Conservation (phyloP, 2,113 vertebrate genomes). For the Urocitellus parryii region DNA sequence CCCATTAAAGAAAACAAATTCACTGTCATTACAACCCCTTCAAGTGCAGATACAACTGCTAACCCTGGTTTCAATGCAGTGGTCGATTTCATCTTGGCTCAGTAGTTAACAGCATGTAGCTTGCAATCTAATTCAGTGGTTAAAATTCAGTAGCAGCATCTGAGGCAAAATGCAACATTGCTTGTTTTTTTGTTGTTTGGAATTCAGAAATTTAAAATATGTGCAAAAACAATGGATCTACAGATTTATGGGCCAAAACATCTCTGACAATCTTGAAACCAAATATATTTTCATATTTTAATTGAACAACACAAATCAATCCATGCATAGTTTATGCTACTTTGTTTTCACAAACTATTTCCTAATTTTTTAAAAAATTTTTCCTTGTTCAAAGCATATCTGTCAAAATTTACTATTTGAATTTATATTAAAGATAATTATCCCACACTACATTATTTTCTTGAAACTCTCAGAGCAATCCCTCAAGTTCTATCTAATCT, state of each 20-base stretch:
- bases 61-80: slow-evolving; percentile 90
- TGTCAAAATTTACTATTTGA: slow-evolving; percentile 46
- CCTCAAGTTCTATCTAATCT: slow-evolving; percentile 3
- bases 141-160: slow-evolving; percentile 89
- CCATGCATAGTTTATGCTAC: slow-evolving; percentile 13
- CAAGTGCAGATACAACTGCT: slow-evolving; percentile 87
- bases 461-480: slow-evolving; percentile 29
- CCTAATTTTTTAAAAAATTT: too few species aligned
- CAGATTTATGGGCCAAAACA: slow-evolving; percentile 66
- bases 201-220: slow-evolving; percentile 85
- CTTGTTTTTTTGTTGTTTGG: slow-evolving; percentile 81
- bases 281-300: slow-evolving; percentile 61
- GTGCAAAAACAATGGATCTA: slow-evolving; percentile 79
- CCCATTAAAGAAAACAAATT: slow-evolving; percentile 86
- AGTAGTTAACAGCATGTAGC: slow-evolving; percentile 90
- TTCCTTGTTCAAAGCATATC: not conserved
- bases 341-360: slow-evolving; percentile 53
- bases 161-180: slow-evolving; percentile 85
- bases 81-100: slow-evolving; percentile 90
- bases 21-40: slow-evolving; percentile 87
- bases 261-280: slow-evolving; percentile 2
- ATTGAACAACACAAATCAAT: slow-evolving; percentile 45
- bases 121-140: slow-evolving; percentile 89
- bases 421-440: slow-evolving; percentile 57
- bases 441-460: not conserved